Evolutionary conservation across 1,140 invertebrate genomes (phyloP), one percentile per base, ranked within the genome.

Genomic region (Lithobius niger): DNA sequence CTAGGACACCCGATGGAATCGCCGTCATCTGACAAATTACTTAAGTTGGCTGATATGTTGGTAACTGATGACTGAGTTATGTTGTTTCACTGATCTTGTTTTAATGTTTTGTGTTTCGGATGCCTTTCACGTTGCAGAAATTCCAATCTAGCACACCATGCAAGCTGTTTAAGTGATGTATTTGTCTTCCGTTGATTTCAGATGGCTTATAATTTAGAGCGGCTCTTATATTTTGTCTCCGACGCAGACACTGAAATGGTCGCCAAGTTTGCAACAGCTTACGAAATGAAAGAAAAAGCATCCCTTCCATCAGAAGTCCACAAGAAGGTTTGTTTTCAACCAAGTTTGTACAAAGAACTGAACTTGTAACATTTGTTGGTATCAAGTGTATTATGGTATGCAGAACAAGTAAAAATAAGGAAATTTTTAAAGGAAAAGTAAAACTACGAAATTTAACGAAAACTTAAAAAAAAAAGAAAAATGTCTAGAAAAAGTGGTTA

Each of bases 141-240:
- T 36, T 6, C n/a, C 31, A 10, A 36, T 10, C 6, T 36, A 36
- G 6, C n/a, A n/a, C n/a, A 36, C n/a, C 6, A 36, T 10, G n/a
- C 6, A 36, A 10, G n/a, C 31, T 36, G 6, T 36, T 36, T 36
- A 36, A 36, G n/a, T 10, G n/a, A 10, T 10, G n/a, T 10, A 36
- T n/a, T 10, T 10, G 6, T 36, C 6, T 36, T 10, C n/a, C n/a
- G 6, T 36, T 10, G 6, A n/a, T 36, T 36, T 36, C 55, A 71
- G 70, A 61, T 66, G 50, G 69, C 71, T 13, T 74, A 72, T 58
- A 74, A 74, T 59, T 60, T 73, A 47, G 71, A 74, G 60, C 60
- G 73, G 40, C 53, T 74, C 4, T 62, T 73, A 57, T 67, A 67
- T 55, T 49, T 73, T 45, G 57, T 66, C 21, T 63, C 63, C 36